Evolutionary conservation across 2,113 vertebrate genomes (phyloP), one percentile per base, ranked within the genome.

Genomic region (Odontesthes bonariensis): DNA sequence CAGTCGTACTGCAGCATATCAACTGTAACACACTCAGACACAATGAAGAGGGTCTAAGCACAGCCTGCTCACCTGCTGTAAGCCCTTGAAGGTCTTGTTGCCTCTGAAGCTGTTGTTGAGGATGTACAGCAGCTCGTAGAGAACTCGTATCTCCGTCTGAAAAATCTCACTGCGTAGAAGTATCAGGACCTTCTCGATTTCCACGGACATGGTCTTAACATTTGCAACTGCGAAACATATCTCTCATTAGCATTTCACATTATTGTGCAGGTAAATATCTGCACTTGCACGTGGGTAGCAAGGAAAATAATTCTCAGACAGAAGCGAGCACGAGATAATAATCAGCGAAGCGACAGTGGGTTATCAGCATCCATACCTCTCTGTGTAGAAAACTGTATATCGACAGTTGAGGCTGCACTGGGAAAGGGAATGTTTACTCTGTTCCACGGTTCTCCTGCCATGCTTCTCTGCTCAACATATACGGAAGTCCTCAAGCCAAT

Each of bases 11-110:
- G 10, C 9, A 42, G 10, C 40, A 11, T 42, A 42, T 42, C 10
- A 42, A 42, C 40, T 42, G 10, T 12, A 42, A 12, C 40, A 42
- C 13, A 44, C 16, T 13, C 5, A 27, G 27, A 27, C 27, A 27
- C 3, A 27, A 27, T 27, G 27, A 27, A 27, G 27, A 27, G 12
- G 10, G 23, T 3, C 17, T 22, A 6, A 1, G 4, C 14, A 11
- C 27, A 7, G 42, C 33, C 1, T n/a, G n/a, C 71, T 84, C 10
- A 94, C 95, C 93, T 93, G 94, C 59, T 94, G 88, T 20, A 95
- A 19, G 0, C 66, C 88, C 20, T 88, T 87, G 60, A 89, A 92
- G 0, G 94, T 90, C 82, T 86, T 93, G 88, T 93, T 93, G 40
- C 84, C 85, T 22, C 86, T 86, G 22, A 46, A 76, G 64, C 86